Evolutionary conservation across 2,888 invertebrate species (phyloP).

Genomic region (Monopis laevigella): DNA sequence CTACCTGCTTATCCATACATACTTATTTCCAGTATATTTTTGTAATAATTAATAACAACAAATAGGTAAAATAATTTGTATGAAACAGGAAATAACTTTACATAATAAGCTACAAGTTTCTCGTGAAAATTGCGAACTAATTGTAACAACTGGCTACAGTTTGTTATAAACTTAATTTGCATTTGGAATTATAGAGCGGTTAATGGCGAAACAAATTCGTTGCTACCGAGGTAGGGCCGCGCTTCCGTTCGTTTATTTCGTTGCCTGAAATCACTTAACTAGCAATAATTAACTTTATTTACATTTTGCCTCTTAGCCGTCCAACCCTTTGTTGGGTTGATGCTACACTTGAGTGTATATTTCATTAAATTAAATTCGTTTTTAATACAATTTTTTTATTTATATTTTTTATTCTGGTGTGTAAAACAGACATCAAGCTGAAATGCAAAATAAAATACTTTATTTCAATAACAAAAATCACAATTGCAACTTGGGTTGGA

Average conservation of each 20-base stretch:
- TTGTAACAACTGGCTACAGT: constrained; percentile 9
- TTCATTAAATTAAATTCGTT: not conserved
- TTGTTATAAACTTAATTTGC: constrained; percentile 17
- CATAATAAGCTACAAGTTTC: constrained; percentile 8
- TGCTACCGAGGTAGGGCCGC: constrained; percentile 7
- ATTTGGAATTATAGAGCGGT: constrained; percentile 23
- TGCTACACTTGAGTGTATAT: no score
- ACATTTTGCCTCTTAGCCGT: constrained; percentile 37
- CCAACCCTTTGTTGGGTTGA: constrained; percentile 29
- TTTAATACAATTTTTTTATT: not conserved
- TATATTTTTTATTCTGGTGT: no score
- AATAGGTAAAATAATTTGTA: no score
- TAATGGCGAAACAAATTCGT: constrained; percentile 25
- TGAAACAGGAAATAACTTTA: no score
- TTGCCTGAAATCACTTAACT: constrained; percentile 50
- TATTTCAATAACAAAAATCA: no score
- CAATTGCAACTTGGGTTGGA: no score
- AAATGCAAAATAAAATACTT: no score
- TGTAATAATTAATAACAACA: no score
- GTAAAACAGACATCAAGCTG: no score
- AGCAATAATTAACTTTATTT: constrained; percentile 57
- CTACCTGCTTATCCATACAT: no score
- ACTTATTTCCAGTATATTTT: no score
- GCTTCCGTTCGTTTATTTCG: constrained; percentile 27
- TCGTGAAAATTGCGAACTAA: constrained; percentile 7